Conservation (phyloP, 2,888 invertebrate genomes). For the Hydropsyche betteni region DNA sequence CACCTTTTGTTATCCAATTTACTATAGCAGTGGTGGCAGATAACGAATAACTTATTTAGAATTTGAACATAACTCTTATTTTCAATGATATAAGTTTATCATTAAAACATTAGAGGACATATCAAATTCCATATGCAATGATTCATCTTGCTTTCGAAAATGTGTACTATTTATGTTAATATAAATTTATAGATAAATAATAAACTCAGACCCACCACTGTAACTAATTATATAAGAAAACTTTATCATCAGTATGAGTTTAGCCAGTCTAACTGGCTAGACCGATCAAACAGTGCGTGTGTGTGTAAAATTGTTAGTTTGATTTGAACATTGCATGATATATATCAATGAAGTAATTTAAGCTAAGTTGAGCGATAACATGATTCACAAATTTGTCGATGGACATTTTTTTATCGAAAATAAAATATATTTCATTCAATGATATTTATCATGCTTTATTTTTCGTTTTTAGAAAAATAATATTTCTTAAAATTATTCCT, state of each 20-base stretch:
- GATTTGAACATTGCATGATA: not conserved
- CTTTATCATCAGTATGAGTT: slow-evolving; percentile 6
- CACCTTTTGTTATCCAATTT: slow-evolving; percentile 33
- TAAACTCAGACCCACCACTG: slow-evolving; percentile 14
- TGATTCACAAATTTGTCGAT: too few species aligned
- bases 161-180: not conserved
- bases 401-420: too few species aligned
- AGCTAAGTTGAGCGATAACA: too few species aligned
- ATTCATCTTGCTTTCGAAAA: too few species aligned
- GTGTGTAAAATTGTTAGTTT: not conserved
- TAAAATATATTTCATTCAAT: too few species aligned
- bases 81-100: not conserved
- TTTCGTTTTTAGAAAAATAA: not conserved
- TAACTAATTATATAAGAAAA: slow-evolving; percentile 32
- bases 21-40: not conserved
- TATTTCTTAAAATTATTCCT: not conserved
- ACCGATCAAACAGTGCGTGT: not conserved
- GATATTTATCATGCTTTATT: not conserved
- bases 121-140: not conserved
- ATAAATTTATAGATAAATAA: not conserved
- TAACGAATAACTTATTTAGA: not conserved
- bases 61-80: too few species aligned
- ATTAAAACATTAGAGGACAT: not conserved
- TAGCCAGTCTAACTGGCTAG: slow-evolving; percentile 26
- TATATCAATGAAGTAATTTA: too few species aligned